A percentile compares a stretch with the other conserved stretches of the same genome.
phyloP scores from a whole-genome alignment of 1,140 invertebrate genomes.

The Drosophila mojavensis region DNA sequence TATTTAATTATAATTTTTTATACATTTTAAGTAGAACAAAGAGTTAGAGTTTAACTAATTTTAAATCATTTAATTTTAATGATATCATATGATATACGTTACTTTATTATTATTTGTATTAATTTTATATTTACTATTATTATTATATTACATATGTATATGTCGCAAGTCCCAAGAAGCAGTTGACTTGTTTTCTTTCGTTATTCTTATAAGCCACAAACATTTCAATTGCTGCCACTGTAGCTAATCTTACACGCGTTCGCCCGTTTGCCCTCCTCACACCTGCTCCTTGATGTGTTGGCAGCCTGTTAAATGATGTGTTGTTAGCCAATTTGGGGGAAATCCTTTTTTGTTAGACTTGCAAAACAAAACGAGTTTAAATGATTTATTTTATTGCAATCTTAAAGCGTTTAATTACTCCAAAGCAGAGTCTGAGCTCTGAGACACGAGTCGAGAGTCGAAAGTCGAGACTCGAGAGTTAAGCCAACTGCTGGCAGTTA shows the following conservation, averaged over 20 bases:
- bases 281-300: constrained; percentile 16
- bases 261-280: neutral
- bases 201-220: constrained; percentile 2
- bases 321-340: constrained; percentile 64
- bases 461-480: constrained; percentile 7
- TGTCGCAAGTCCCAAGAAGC: too few relatives aligned
- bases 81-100: too few relatives aligned
- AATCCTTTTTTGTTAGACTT: constrained; percentile 15
- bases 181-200: neutral
- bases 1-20: too few relatives aligned
- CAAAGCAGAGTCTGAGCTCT: constrained; percentile 9
- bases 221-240: constrained; percentile 45
- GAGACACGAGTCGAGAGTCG: constrained; percentile 1
- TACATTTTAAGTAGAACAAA: too few relatives aligned
- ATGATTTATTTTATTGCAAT: constrained; percentile 66
- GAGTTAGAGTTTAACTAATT: too few relatives aligned
- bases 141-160: too few relatives aligned
- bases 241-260: constrained; percentile 9
- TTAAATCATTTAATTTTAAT: too few relatives aligned
- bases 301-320: constrained; percentile 59
- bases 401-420: constrained; percentile 67
- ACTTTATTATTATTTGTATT: too few relatives aligned
- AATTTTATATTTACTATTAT: too few relatives aligned
- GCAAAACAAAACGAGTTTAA: constrained; percentile 47
- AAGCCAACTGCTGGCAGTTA: constrained; percentile 25